Conservation (phyloP, 2,113 vertebrate species). For the Callipepla californica region DNA sequence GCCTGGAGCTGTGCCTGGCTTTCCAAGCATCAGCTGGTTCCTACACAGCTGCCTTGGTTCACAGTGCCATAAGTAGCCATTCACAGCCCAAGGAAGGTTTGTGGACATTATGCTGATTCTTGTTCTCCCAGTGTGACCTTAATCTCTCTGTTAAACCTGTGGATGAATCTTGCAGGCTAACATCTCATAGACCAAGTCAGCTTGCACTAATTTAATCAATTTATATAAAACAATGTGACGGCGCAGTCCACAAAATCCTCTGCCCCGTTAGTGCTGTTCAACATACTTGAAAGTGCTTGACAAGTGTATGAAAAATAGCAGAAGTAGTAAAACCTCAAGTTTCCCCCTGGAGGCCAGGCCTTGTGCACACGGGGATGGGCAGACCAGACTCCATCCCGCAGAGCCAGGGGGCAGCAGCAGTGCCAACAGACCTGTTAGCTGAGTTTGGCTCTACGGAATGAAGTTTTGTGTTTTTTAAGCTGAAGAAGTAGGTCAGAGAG, state of each 20-base stretch:
- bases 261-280: not conserved
- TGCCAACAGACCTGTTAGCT: not conserved
- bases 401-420: not conserved
- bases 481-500: conserved; percentile 13
- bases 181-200: not conserved
- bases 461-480: not conserved
- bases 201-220: conserved; percentile 11
- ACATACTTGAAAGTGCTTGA: not conserved
- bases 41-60: not conserved
- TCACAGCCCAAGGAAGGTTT: not conserved
- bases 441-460: not conserved
- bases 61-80: not conserved
- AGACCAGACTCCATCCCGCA: not conserved
- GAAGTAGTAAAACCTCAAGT: not conserved
- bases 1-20: not conserved
- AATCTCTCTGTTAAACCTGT: not conserved
- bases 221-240: not conserved
- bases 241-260: not conserved
- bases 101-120: not conserved
- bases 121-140: not conserved
- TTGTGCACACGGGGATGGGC: not conserved
- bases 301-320: not conserved
- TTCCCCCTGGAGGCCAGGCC: not conserved
- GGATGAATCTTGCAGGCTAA: not conserved
- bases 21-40: not conserved